Evolutionary conservation across 2,113 vertebrate species (phyloP).

Genomic region (Smithornis capensis): DNA sequence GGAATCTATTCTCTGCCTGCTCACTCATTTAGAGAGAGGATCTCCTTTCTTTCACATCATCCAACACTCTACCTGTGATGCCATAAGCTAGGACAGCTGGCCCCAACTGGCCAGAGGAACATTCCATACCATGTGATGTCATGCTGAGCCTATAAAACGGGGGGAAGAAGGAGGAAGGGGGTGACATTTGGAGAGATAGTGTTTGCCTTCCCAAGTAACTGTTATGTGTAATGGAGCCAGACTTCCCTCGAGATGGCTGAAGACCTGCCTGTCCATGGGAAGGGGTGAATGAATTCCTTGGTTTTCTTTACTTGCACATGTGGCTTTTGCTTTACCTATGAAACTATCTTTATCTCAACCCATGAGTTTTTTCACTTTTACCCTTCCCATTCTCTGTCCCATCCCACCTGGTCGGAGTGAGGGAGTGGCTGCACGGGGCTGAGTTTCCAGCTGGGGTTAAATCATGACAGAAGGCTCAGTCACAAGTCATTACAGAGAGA

Average conservation of each 20-base stretch:
- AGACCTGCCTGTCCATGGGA: not conserved
- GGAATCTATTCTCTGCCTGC: not conserved
- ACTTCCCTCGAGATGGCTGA: not conserved
- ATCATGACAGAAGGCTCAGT: not conserved
- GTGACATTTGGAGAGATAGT: not conserved
- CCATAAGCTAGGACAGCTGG: not conserved
- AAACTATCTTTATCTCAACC: not conserved
- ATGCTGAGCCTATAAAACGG: not conserved
- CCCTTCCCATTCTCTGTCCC: not conserved
- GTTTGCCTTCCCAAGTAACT: not conserved
- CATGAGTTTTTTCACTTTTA: not conserved
- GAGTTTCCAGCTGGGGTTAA: not conserved
- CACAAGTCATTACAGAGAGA: not conserved
- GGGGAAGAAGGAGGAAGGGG: not conserved
- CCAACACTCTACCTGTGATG: not conserved
- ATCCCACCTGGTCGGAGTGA: accelerated
- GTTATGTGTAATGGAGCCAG: accelerated
- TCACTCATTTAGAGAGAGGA: not conserved
- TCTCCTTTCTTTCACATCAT: not conserved
- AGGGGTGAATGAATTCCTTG: not conserved
- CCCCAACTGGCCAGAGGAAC: not conserved
- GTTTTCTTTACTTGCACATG: not conserved
- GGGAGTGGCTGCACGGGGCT: accelerated
- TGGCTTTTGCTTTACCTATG: not conserved
- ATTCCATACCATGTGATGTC: not conserved